Evolutionary conservation across 2,113 vertebrate genomes (phyloP).

Genomic region (Uria aalge): DNA sequence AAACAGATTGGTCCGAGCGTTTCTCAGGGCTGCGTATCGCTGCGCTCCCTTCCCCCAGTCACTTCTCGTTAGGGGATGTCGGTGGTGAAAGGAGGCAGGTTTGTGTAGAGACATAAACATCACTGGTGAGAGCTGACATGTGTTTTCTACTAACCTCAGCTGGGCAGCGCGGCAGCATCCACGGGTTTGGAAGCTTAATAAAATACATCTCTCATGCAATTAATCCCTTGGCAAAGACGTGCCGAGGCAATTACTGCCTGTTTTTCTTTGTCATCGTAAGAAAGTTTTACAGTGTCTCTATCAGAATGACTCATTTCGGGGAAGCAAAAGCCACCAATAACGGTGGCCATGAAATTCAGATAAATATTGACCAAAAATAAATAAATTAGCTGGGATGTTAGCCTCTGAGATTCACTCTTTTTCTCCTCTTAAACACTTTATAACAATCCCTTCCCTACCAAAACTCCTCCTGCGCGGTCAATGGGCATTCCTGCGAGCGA

Average conservation of each 20-base stretch:
- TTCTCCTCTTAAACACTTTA: conserved; percentile 29
- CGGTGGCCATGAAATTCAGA: background rate
- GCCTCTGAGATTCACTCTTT: background rate
- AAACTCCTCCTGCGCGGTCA: background rate
- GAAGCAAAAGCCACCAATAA: background rate
- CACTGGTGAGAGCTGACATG: conserved; percentile 60
- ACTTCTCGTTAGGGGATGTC: conserved; percentile 48
- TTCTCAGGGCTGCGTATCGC: background rate
- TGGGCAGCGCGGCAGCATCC: conserved; percentile 13
- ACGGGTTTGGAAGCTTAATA: conserved; percentile 26
- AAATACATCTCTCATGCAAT: conserved; percentile 51
- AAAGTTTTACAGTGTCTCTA: conserved; percentile 27
- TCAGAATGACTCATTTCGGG: background rate
- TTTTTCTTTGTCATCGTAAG: conserved; percentile 44
- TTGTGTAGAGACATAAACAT: conserved; percentile 62
- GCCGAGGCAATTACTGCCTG: conserved; percentile 6
- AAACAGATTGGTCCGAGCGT: background rate
- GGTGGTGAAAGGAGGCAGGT: conserved; percentile 63
- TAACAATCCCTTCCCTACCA: background rate
- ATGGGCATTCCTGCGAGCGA: background rate
- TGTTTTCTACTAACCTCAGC: conserved; percentile 59
- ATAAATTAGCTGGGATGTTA: background rate
- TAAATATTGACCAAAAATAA: conserved; percentile 32
- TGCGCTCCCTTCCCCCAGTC: background rate
- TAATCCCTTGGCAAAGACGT: conserved; percentile 50